A percentile compares a stretch with the other conserved stretches of the same genome.
phyloP scores from a whole-genome alignment of 2,797 vertebrate species.

The Borostomias antarcticus region DNA sequence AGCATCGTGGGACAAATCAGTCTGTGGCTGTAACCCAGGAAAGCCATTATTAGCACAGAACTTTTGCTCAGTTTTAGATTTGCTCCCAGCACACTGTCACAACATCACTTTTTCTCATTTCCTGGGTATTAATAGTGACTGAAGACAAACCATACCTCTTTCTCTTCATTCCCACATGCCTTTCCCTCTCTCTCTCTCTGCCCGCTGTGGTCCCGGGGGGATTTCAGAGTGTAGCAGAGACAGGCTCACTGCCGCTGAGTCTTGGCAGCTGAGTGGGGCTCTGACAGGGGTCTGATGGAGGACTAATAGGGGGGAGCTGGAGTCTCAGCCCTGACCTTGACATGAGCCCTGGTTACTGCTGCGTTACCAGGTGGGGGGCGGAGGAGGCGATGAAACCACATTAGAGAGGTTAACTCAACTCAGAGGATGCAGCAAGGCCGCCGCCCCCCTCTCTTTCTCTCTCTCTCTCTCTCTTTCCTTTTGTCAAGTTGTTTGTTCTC shows the following conservation, averaged over 20 bases:
- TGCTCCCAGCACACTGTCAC: no score
- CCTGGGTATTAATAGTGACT: not conserved
- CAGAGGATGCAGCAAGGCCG: not conserved
- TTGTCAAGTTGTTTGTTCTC: constrained; percentile 10
- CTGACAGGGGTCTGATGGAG: constrained; percentile 64
- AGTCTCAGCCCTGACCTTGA: constrained; percentile 55
- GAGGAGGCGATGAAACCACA: constrained; percentile 19
- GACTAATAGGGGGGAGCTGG: constrained; percentile 55
- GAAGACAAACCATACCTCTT: not conserved
- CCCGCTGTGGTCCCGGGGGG: constrained; percentile 38
- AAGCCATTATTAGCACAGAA: no score
- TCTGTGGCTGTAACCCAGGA: no score
- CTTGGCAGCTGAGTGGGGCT: constrained; percentile 53
- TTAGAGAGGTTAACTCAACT: constrained; percentile 4
- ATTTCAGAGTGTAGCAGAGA: constrained; percentile 47
- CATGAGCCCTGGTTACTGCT: constrained; percentile 29
- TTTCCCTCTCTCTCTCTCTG: constrained; percentile 40
- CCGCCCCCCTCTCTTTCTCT: no score
- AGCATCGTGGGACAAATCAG: no score
- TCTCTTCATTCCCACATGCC: no score
- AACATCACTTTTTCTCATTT: no score
- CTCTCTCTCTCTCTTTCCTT: constrained; percentile 11
- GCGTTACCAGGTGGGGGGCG: constrained; percentile 31
- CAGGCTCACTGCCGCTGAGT: constrained; percentile 53
- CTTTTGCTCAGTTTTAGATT: no score